Base-by-base conservation (phyloP, 2,888 invertebrate species). In the Noctuana brunneofusca region DNA sequence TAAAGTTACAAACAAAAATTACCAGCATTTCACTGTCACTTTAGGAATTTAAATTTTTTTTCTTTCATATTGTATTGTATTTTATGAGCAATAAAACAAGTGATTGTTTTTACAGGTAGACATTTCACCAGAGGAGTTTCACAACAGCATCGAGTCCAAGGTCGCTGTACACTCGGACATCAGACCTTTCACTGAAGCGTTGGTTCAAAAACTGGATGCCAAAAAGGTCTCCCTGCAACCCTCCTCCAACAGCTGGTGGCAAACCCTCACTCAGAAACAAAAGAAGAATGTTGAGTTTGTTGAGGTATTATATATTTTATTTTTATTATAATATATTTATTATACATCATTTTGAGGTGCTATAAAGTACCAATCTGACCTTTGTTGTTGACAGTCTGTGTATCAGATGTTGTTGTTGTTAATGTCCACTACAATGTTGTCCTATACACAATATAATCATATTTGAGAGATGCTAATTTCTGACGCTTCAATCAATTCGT, bases 81-180 rank as follows among this genome's bases (percentile, higher is more conserved):
- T n/a, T n/a, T n/a, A n/a, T n/a, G n/a, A n/a, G n/a, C n/a, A n/a
- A n/a, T n/a, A n/a, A n/a, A n/a, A 53, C 20, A 53, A 2, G 8
- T 5, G 22, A 53, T 2, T 9, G 9, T 5, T 41, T 64, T 78
- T 69, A 35, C 74, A 97, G 95, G 94, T 97, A 49, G 99, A 99
- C 78, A 92, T 98, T 58, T 93, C 92, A 62, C 94, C 97, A 0
- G 99, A 99, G 84, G 99, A 99, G 82, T 92, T 99, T 73, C 96
- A 98, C 81, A 98, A 98, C 84, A 98, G 98, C 70, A 93, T 97
- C 1, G 92, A 93, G 56, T 93, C 97, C 0, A 93, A 94, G 41
- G 95, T 97, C 2, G 96, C 96, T 0, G 94, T 98, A 22, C 96
- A 96, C 75, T 96, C 98, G 0, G 98, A 99, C 80, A 93, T 98